Evolutionary conservation across 2,888 invertebrate genomes (phyloP).

Genomic region (Cephus nigrinus): DNA sequence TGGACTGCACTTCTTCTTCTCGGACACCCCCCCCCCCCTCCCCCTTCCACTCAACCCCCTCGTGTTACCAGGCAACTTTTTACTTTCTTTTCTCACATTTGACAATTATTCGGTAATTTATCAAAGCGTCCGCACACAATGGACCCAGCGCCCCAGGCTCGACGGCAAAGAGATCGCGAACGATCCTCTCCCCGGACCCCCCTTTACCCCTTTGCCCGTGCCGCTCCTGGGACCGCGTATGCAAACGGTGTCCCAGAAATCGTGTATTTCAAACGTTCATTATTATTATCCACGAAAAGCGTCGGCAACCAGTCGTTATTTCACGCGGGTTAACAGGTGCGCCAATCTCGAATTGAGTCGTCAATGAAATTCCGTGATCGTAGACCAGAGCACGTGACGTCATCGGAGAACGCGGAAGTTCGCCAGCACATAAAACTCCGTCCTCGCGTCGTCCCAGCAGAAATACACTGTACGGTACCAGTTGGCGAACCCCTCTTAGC

Average conservation of each 20-base stretch:
- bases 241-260: constrained; percentile 48
- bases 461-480: neutral
- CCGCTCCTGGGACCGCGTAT: constrained; percentile 25
- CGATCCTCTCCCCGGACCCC: constrained; percentile 12
- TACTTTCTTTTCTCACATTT: constrained; percentile 53
- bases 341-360: neutral
- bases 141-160: constrained; percentile 46
- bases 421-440: neutral
- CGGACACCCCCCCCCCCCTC: neutral
- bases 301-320: neutral
- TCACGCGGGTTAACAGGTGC: neutral
- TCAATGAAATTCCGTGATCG: neutral
- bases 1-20: neutral
- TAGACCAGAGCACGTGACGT: neutral
- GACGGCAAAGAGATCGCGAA: constrained; percentile 46
- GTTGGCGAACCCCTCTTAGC: neutral
- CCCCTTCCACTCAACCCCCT: constrained; percentile 13
- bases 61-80: neutral
- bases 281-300: neutral
- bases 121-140: constrained; percentile 64
- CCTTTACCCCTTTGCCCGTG: constrained; percentile 18
- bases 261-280: neutral
- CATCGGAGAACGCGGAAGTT: neutral
- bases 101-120: constrained; percentile 67
- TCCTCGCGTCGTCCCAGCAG: neutral